Base-by-base conservation (phyloP, 2,113 vertebrate species). In the Chascanopsetta lugubris region DNA sequence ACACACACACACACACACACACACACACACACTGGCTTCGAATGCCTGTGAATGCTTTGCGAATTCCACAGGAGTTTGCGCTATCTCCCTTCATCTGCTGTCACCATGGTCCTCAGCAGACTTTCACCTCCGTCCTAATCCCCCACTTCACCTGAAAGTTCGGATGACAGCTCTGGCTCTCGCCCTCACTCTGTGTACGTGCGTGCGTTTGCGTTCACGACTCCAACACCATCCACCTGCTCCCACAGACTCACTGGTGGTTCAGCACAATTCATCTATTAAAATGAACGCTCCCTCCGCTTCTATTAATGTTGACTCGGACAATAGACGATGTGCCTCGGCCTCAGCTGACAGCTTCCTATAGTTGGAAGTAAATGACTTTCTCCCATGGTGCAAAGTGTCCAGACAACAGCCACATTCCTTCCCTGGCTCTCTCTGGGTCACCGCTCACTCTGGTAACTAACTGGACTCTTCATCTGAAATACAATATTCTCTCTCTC, bases 101-200 rank as follows among this genome's bases (percentile, higher is more conserved):
- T 92, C 88, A 87, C 75, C 83, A 73, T 77, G 82, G 75, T 84
- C 85, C 70, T 87, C 81, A 87, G 73, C 72, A 63, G 69, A 80
- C 83, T 85, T 88, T 91, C 87, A 88, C 89, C 87, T 90, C 69
- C 43, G 42, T 78, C 60, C 82, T 91, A 90, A 92, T 91, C 85
- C 85, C 71, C 81, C 85, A 84, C 90, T 90, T 89, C 87, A 89
- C 79, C 88, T 86, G 81, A 91, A 83, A 90, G 87, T 77, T 83
- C 84, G 86, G 82, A 86, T 90, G 89, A 90, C 86, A 88, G 80
- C 72, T 77, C 66, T 69, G 72, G 73, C 72, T 80, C 80, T 76
- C 53, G 72, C n/a, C n/a, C n/a, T n/a, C n/a, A n/a, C n/a, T 76
- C 75, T 55, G 30, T 50, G 51, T 61, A 17, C 76, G 68, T 70